Evolutionary conservation across 2,797 vertebrate genomes (phyloP).

Genomic region (Sebastolobus alascanus): DNA sequence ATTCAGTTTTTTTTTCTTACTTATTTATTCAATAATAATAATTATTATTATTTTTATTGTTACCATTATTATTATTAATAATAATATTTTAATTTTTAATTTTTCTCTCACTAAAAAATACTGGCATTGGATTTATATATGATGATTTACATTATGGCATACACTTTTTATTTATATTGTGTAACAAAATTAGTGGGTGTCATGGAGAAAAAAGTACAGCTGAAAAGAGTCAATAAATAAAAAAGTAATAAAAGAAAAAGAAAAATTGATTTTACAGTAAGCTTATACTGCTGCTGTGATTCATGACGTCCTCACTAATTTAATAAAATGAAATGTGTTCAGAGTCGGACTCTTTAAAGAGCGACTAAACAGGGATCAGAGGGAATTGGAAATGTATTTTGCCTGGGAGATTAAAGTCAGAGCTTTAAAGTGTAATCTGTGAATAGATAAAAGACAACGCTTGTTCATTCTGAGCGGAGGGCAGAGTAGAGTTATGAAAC

Average conservation of each 20-base stretch:
- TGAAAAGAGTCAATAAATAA: background rate
- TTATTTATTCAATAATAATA: background rate
- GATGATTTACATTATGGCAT: background rate
- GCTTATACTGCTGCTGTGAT: background rate
- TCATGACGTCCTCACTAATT: slow-evolving; percentile 7
- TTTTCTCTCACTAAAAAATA: background rate
- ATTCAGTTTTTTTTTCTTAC: background rate
- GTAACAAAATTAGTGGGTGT: background rate
- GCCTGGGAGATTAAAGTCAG: slow-evolving; percentile 38
- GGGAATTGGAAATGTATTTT: slow-evolving; percentile 21
- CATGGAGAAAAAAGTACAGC: background rate
- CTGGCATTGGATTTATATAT: background rate
- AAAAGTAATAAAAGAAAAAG: background rate
- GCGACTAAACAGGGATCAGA: slow-evolving; percentile 16
- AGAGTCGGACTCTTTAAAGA: slow-evolving; percentile 8
- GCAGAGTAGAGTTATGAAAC: slow-evolving; percentile 1
- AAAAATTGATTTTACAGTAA: background rate
- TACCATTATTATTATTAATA: background rate
- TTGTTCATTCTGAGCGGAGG: slow-evolving; percentile 13
- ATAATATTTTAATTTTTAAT: background rate
- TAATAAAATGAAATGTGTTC: slow-evolving; percentile 9
- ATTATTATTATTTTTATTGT: background rate
- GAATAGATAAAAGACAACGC: slow-evolving; percentile 16
- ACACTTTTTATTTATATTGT: background rate
- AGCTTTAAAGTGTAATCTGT: slow-evolving; percentile 25